Evolutionary conservation across 2,888 invertebrate genomes (phyloP).

Genomic region (Leptinotarsa peninsularis): DNA sequence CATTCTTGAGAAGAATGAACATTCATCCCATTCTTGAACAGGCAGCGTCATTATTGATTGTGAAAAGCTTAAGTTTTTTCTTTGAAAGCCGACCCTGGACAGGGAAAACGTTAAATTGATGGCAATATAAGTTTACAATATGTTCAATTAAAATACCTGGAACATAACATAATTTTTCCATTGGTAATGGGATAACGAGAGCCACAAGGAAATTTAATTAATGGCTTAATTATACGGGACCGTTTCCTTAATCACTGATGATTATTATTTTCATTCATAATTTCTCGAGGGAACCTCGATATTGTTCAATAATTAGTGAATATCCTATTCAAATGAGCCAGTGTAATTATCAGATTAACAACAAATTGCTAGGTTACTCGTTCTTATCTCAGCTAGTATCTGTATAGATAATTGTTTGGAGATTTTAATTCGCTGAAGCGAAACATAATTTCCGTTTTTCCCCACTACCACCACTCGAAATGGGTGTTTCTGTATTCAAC

Average conservation of each 20-base stretch:
- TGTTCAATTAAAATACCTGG: slow-evolving; percentile 28
- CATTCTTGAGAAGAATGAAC: too few relatives aligned
- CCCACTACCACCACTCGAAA: background rate
- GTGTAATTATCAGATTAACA: slow-evolving; percentile 19
- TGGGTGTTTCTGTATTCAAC: background rate
- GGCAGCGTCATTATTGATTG: too few relatives aligned
- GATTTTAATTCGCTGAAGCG: background rate
- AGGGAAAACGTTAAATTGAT: background rate
- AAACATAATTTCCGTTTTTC: background rate
- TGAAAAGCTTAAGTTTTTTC: background rate
- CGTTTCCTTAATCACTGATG: slow-evolving; percentile 14
- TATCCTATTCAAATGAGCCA: slow-evolving; percentile 15
- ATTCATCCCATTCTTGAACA: too few relatives aligned
- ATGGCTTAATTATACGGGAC: slow-evolving; percentile 17
- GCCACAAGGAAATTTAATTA: slow-evolving; percentile 17
- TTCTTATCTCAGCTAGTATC: background rate
- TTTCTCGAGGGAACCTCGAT: slow-evolving; percentile 10
- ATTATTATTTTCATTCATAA: slow-evolving; percentile 20
- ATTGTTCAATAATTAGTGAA: slow-evolving; percentile 11
- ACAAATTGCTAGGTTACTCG: slow-evolving; percentile 10
- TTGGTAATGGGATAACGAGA: slow-evolving; percentile 20
- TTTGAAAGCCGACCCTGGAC: background rate
- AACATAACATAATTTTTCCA: slow-evolving; percentile 28
- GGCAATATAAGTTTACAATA: slow-evolving; percentile 24
- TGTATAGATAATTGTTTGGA: background rate